Conservation (phyloP, 2,113 vertebrate genomes). For the Scytalopus superciliaris region DNA sequence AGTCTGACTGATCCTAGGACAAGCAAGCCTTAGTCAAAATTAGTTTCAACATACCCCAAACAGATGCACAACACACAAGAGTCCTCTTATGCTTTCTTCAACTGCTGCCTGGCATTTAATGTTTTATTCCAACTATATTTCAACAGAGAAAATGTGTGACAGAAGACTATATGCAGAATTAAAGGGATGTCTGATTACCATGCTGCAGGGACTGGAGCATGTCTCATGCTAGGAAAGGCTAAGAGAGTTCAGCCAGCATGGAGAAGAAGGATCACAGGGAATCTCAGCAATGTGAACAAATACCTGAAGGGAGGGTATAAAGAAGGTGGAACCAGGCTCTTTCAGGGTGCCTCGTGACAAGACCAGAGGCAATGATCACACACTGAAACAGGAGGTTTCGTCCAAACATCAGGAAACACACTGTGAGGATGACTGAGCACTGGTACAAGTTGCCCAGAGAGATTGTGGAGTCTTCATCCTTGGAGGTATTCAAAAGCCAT, state of each 20-base stretch:
- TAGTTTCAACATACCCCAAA: not conserved
- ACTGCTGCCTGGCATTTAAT: not conserved
- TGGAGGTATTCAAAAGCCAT: not conserved
- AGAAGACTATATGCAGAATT: not conserved
- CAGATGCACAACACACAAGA: not conserved
- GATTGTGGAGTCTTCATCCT: not conserved
- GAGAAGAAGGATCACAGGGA: not conserved
- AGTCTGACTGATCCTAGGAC: not conserved
- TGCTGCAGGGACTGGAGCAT: not conserved
- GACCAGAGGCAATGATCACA: not conserved
- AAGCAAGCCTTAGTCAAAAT: not conserved
- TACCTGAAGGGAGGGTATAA: not conserved
- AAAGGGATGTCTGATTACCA: not conserved
- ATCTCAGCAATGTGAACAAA: not conserved
- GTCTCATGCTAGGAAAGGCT: not conserved
- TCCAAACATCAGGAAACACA: not conserved
- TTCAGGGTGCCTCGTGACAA: not conserved
- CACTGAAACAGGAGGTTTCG: not conserved
- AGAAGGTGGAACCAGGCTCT: not conserved
- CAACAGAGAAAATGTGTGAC: not conserved
- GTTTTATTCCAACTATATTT: not conserved
- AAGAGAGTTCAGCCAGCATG: not conserved
- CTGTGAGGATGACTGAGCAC: not conserved
- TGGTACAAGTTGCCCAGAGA: not conserved
- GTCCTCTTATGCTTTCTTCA: not conserved